Percentiles rank a stretch among this genome's conserved stretches.
Evolutionary conservation across 2,797 vertebrate genomes (phyloP).

Genomic region (Linurgus olivaceus): DNA sequence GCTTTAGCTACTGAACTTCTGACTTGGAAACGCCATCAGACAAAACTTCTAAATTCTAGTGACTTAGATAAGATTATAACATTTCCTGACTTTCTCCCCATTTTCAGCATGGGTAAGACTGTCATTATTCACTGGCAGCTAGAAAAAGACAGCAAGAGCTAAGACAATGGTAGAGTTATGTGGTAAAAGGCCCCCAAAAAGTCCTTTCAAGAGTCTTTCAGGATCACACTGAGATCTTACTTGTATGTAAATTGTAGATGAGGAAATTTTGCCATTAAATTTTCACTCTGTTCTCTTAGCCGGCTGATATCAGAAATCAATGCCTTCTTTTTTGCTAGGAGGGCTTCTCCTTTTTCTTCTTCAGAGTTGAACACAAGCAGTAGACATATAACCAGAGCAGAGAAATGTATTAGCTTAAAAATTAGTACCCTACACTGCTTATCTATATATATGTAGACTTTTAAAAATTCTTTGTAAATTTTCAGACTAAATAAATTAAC

Average conservation of each 20-base stretch:
- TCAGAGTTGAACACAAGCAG: conserved; percentile 27
- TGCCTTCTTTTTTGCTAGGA: conserved; percentile 80
- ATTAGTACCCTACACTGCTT: not conserved
- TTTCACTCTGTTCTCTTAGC: conserved; percentile 84
- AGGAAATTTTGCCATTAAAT: conserved; percentile 85
- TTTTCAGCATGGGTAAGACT: not conserved
- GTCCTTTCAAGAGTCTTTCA: not conserved
- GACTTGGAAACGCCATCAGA: not conserved
- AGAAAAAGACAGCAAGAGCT: not conserved
- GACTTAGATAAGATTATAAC: not conserved
- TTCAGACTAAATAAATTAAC: not conserved
- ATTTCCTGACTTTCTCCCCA: not conserved
- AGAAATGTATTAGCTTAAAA: not conserved
- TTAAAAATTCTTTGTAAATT: not conserved
- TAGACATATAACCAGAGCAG: not conserved
- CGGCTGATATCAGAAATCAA: conserved; percentile 76
- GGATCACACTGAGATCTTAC: conserved; percentile 71
- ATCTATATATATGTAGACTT: not conserved
- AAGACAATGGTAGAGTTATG: not conserved
- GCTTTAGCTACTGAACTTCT: not conserved
- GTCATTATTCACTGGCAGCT: not conserved
- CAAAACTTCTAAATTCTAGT: not conserved
- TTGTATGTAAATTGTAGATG: conserved; percentile 90
- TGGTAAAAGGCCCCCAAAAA: not conserved
- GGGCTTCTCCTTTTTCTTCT: conserved; percentile 87